Conservation (phyloP, 2,797 vertebrate species). For the Neostethus bicornis region DNA sequence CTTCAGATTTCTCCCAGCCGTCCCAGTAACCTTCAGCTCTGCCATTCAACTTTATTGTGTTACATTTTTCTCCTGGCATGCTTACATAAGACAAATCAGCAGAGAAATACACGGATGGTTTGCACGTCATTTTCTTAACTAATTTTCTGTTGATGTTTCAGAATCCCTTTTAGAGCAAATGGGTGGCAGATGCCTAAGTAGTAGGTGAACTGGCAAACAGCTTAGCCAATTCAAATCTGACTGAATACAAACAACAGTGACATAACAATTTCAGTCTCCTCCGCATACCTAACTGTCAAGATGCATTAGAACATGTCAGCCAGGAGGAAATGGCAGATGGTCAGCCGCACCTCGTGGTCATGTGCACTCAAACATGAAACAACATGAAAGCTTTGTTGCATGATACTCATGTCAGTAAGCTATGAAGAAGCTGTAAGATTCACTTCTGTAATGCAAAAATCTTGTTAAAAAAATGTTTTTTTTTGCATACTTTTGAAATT, state of each 20-base stretch:
- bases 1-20: slow-evolving; percentile 26
- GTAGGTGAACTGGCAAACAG: slow-evolving; percentile 55
- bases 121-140: slow-evolving; percentile 20
- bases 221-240: slow-evolving; percentile 32
- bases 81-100: slow-evolving; percentile 31
- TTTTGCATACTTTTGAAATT: slow-evolving; percentile 35
- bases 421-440: slow-evolving; percentile 29
- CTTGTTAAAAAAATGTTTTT: slow-evolving; percentile 50
- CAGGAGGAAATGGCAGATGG: slow-evolving; percentile 53
- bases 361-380: slow-evolving; percentile 35
- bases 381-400: slow-evolving; percentile 42
- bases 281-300: slow-evolving; percentile 60
- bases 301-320: slow-evolving; percentile 51
- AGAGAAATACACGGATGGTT: slow-evolving; percentile 17
- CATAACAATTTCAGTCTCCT: slow-evolving; percentile 38
- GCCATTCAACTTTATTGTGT: slow-evolving; percentile 3
- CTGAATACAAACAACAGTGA: slow-evolving; percentile 32
- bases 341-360: slow-evolving; percentile 50
- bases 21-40: slow-evolving; percentile 26
- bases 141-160: slow-evolving; percentile 39
- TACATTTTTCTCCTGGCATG: slow-evolving; percentile 8
- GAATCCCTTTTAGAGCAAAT: slow-evolving; percentile 33
- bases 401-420: slow-evolving; percentile 31
- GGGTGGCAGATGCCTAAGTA: slow-evolving; percentile 54
- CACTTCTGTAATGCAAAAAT: slow-evolving; percentile 34